A percentile compares a stretch with the other conserved stretches of the same genome.
Evolutionary conservation across 2,888 invertebrate genomes (phyloP).

Genomic region (Sussaba pulchella): DNA sequence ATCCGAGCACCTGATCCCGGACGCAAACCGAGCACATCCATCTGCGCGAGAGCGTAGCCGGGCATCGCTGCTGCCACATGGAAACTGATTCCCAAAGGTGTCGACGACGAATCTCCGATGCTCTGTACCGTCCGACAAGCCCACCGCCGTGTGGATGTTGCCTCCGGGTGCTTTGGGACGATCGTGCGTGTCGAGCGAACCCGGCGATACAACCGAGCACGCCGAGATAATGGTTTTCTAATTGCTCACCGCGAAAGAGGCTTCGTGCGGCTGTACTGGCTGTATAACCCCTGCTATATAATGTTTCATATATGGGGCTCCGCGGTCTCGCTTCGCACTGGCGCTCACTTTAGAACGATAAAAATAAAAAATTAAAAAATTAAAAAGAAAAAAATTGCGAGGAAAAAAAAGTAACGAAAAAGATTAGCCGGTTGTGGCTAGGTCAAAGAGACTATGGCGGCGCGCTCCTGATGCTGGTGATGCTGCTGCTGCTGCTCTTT

Average conservation of each 20-base stretch:
- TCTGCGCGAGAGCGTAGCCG: conserved; percentile 38
- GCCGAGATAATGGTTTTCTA: conserved; percentile 79
- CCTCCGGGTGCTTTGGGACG: neutral
- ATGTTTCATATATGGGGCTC: conserved; percentile 25
- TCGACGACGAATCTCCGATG: conserved; percentile 31
- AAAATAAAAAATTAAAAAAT: too few species aligned
- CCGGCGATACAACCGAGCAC: conserved; percentile 55
- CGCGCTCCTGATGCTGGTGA: too few species aligned
- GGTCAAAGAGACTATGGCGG: conserved; percentile 64
- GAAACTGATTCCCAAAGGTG: conserved; percentile 60
- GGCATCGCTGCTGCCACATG: neutral
- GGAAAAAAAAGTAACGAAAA: conserved; percentile 35
- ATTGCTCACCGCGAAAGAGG: conserved; percentile 71
- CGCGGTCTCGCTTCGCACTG: conserved; percentile 55
- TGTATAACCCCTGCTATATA: neutral
- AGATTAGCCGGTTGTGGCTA: conserved; percentile 49
- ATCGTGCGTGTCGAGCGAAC: conserved; percentile 5
- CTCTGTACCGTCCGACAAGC: neutral
- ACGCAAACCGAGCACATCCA: conserved; percentile 49
- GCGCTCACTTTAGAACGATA: conserved; percentile 51
- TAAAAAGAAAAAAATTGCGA: neutral
- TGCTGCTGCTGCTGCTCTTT: conserved; percentile 28
- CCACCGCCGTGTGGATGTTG: too few species aligned
- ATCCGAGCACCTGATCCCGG: conserved; percentile 68
- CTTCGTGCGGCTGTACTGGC: conserved; percentile 22